Conservation (phyloP, 2,797 vertebrate genomes). For the Dallia pectoralis region DNA sequence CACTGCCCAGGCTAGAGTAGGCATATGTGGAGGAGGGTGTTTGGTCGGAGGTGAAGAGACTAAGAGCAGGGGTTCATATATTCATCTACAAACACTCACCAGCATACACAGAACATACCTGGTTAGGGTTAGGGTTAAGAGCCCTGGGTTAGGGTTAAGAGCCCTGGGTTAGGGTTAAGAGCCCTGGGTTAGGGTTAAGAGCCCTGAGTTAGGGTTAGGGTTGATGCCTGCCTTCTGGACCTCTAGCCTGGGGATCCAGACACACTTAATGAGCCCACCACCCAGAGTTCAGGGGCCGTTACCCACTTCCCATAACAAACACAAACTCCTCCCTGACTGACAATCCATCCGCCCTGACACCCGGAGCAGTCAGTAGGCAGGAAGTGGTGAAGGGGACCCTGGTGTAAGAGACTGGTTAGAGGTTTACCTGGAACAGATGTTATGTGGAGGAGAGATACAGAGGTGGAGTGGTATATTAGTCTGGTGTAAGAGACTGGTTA, state of each 20-base stretch:
- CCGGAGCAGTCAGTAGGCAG: conserved; percentile 12
- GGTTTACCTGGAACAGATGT: conserved; percentile 1
- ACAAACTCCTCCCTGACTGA: conserved; percentile 19
- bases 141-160: no score
- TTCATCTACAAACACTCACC: conserved; percentile 12
- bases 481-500: not conserved
- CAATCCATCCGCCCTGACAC: conserved; percentile 14
- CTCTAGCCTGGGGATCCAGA: conserved; percentile 3
- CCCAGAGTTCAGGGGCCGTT: conserved; percentile 16
- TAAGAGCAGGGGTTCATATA: conserved; percentile 11
- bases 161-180: no score
- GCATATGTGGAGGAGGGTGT: not conserved
- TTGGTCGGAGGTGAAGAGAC: conserved; percentile 5
- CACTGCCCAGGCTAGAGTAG: not conserved
- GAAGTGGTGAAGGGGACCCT: not conserved
- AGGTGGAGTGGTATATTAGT: not conserved
- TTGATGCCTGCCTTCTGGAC: not conserved
- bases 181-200: no score
- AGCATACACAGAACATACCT: conserved; percentile 4
- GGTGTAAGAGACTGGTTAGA: conserved; percentile 4
- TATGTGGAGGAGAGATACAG: not conserved
- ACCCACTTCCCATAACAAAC: conserved; percentile 29
- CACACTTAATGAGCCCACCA: conserved; percentile 23
- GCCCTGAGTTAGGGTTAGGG: no score
- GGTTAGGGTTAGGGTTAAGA: not conserved